Base-by-base conservation (phyloP, 2,888 invertebrate species). In the Brachypterus glaber region DNA sequence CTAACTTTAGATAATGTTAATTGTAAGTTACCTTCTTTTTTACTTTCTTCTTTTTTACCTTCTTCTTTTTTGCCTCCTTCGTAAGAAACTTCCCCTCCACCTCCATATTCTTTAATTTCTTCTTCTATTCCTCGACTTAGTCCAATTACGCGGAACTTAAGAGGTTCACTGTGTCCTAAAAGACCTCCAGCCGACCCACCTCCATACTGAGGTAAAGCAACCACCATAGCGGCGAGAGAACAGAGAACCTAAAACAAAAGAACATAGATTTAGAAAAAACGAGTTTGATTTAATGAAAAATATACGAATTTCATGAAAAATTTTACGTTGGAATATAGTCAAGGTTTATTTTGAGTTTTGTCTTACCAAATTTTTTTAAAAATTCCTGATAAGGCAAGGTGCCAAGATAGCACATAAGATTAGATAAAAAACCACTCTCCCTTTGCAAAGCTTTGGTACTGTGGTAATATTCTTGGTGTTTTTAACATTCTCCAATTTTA, bases 111-210 rank as follows among this genome's bases (percentile, higher is more conserved):
- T n/a, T 37, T 33, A 8, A 40, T 34, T 17, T 48, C 41, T 21
- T 50, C 46, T 39, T 55, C 55, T 15, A 39, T 40, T 11, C 55
- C 56, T 8, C 53, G 44, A 25, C 55, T 53, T 8, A 56, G 43
- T 5, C 56, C 56, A 16, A 54, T 49, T 17, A 53, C 40, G 2
- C 44, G 35, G 33, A 42, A 39, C n/a, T 44, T 35, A 7, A 50
- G 40, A 13, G 46, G 47, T 15, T 51, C 41, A 18, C 44, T 33
- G 36, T 54, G 45, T 9, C 50, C 50, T 15, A 52, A 29, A 8
- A 50, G 46, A n/a, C 53, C 53, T 17, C 52, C 53, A 3, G 45
- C 53, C 7, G 46, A 53, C 9, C 49, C 49, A 17, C 52, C 50
- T 0, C 47, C 48, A 35, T 37, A 49, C 31, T 50, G 52, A 7